phyloP scores from a whole-genome alignment of 2,888 invertebrate species.

The Parascotia fuliginaria region DNA sequence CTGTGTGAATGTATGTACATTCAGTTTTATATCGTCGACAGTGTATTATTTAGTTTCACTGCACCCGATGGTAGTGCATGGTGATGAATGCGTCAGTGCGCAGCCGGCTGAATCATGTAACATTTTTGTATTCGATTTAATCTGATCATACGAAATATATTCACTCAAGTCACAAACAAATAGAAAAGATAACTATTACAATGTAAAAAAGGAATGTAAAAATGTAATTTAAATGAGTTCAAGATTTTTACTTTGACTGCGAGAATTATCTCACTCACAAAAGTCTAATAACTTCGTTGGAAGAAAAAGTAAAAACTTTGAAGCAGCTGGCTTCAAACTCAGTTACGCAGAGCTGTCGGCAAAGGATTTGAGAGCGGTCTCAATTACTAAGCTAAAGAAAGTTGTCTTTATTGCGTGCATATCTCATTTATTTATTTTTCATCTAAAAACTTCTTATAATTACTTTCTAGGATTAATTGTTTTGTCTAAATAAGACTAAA shows the following conservation, averaged over 20 bases:
- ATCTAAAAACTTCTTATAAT: slow-evolving; percentile 38
- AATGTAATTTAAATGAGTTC: too few relatives aligned
- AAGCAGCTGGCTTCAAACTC: slow-evolving; percentile 66
- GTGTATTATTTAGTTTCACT: neutral
- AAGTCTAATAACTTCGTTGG: slow-evolving; percentile 65
- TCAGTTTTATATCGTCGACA: neutral
- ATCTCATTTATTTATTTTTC: slow-evolving; percentile 51
- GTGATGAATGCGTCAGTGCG: slow-evolving; percentile 4
- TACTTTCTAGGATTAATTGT: too few relatives aligned
- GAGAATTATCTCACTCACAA: slow-evolving; percentile 41
- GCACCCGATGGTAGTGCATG: slow-evolving; percentile 3
- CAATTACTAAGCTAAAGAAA: slow-evolving; percentile 66
- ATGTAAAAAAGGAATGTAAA: neutral
- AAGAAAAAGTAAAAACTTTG: slow-evolving; percentile 59
- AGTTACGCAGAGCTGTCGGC: slow-evolving; percentile 66
- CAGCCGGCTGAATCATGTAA: neutral
- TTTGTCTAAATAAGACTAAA: too few relatives aligned
- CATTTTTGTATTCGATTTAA: slow-evolving; percentile 1
- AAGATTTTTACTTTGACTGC: slow-evolving; percentile 22
- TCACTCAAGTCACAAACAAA: neutral
- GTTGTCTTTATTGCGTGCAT: slow-evolving; percentile 62
- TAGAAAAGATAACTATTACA: neutral
- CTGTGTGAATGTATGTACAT: too few relatives aligned
- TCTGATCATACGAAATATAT: neutral
- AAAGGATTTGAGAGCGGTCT: slow-evolving; percentile 69